Conservation (phyloP, 2,797 vertebrate species). For the Hozukius guyotensis region DNA sequence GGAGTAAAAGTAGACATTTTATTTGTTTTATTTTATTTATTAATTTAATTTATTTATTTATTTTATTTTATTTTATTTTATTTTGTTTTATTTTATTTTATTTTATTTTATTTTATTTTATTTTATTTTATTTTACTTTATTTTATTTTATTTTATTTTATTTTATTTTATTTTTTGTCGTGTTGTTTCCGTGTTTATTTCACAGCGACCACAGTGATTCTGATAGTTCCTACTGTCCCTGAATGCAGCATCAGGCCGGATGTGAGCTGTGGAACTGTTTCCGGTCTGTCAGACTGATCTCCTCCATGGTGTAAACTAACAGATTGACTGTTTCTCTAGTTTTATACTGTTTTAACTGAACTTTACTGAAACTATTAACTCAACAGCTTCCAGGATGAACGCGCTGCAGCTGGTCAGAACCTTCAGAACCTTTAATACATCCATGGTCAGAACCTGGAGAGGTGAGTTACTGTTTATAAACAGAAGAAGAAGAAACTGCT, state of each 20-base stretch:
- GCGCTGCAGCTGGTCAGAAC: conserved; percentile 29
- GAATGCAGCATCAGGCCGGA: background rate
- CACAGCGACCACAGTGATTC: background rate
- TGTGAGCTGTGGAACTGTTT: background rate
- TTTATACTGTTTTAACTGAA: background rate
- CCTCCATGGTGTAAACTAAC: too few relatives aligned
- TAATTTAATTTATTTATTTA: too few relatives aligned
- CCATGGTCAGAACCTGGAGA: conserved; percentile 19
- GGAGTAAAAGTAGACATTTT: too few relatives aligned
- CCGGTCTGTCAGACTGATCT: background rate
- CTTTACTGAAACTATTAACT: background rate
- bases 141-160: background rate
- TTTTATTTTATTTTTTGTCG: background rate
- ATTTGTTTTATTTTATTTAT: too few relatives aligned
- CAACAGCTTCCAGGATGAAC: conserved; percentile 50
- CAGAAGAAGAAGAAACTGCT: too few relatives aligned
- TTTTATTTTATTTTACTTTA: too few relatives aligned
- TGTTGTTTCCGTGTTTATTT: background rate
- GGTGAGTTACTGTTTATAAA: conserved; percentile 23
- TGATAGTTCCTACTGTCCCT: background rate
- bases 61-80: too few relatives aligned
- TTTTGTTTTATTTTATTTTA: too few relatives aligned
- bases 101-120: too few relatives aligned
- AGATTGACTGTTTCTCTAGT: too few relatives aligned
- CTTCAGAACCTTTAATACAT: too few relatives aligned